Evolutionary conservation across 2,888 invertebrate genomes (phyloP), one percentile per base, ranked within the genome.

Genomic region (Boloria selene): DNA sequence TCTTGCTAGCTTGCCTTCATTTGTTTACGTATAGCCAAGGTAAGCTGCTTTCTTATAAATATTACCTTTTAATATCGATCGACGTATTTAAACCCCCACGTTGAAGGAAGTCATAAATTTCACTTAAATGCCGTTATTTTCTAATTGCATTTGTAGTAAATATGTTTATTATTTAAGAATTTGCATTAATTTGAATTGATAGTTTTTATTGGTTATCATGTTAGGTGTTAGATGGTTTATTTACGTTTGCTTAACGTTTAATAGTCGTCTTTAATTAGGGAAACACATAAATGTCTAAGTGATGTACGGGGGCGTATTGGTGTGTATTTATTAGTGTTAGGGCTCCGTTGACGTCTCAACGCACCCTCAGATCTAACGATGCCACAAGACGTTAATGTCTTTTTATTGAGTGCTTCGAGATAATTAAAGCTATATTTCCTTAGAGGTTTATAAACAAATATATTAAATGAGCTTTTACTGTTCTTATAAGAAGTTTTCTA

Each of bases 11-110:
- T 81, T 82, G 83, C 75, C 76, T 87, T 76, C 84, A 87, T 87
- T 92, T 92, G 92, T 92, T 92, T 92, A 92, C 92, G 88, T 90
- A 87, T 80, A 88, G 81, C 82, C 86, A 92, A 92, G 92, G 92
- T 92, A 84, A 88, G 88, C 80, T 79, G 81, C 83, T 84, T 85
- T 81, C 80, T 77, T 79, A 84, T 82, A 87, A 88, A 88, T 88
- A 89, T 84, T 84, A 76, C 78, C 78, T 82, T 85, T 83, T 83
- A 82, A 73, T 83, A 88, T 87, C 82, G 86, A 89, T 89, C 86
- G 79, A 71, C 65, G 70, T 61, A n/a, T 22, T 61, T 31, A 67
- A 51, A 42, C 31, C 31, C 31, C 31, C 31, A 38, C 31, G 31
- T 38, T 38, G 7, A 7, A 38, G 10, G 31, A 38, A 38, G 31